These are phyloP conservation scores for Epirrhoe alternata DNA, from an alignment of 2,888 invertebrate genomes.

Conservation along the genomic window DNA sequence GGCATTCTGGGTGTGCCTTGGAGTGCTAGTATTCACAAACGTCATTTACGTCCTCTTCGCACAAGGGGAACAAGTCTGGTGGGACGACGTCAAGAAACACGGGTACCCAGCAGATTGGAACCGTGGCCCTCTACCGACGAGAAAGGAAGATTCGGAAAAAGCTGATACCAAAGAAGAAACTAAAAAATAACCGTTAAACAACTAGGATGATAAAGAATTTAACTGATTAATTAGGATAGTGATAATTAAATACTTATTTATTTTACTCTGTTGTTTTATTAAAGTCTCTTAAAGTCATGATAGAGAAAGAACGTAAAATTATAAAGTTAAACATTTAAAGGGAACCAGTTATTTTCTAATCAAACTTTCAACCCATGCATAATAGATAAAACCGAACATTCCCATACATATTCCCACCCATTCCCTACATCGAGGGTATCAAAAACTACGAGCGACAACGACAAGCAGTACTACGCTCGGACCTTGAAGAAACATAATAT, in stretches of 20 bases:
- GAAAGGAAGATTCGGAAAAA: conserved; percentile 54
- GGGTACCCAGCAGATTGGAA: conserved; percentile 76
- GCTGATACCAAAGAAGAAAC: neutral
- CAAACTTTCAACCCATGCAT: too few relatives aligned
- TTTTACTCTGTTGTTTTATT: neutral
- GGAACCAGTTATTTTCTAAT: too few relatives aligned
- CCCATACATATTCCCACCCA: too few relatives aligned
- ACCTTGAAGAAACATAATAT: too few relatives aligned
- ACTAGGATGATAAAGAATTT: conserved; percentile 37
- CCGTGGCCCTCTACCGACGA: conserved; percentile 68
- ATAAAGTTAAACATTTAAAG: too few relatives aligned
- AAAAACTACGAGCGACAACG: too few relatives aligned
- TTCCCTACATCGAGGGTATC: too few relatives aligned
- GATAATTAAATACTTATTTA: conserved; percentile 41
- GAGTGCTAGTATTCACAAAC: conserved; percentile 88
- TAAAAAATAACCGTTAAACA: neutral
- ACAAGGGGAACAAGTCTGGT: conserved; percentile 90
- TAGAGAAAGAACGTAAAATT: too few relatives aligned
- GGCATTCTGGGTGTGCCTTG: conserved; percentile 93
- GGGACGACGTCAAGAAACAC: conserved; percentile 87
- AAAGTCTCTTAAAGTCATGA: too few relatives aligned
- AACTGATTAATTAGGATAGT: conserved; percentile 37
- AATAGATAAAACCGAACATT: too few relatives aligned
- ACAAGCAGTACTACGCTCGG: too few relatives aligned
- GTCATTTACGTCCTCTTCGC: conserved; percentile 88